Evolutionary conservation across 2,113 vertebrate species (phyloP).

Genomic region (Phainopepla nitens): DNA sequence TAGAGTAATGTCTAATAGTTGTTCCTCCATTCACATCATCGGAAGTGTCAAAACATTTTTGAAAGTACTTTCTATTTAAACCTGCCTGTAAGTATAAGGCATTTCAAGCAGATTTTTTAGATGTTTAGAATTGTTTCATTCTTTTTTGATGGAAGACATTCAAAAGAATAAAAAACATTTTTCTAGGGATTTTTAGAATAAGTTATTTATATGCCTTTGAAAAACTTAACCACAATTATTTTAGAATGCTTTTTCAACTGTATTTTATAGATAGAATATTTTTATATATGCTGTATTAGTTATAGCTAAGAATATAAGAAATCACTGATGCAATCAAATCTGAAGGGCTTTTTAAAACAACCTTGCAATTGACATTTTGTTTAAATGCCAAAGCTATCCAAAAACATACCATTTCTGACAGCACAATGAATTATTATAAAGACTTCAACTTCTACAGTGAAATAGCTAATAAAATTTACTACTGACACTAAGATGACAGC

Average conservation of each 20-base stretch:
- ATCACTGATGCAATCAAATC: neutral
- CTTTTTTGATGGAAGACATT: neutral
- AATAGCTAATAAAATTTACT: neutral
- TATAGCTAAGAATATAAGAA: neutral
- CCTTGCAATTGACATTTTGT: neutral
- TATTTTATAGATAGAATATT: neutral
- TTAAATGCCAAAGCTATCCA: neutral
- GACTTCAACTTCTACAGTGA: neutral
- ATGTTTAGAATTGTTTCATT: neutral
- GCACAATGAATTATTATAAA: neutral
- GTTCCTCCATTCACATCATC: rapidly evolving
- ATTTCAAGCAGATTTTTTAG: neutral
- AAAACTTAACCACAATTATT: neutral
- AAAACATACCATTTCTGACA: neutral
- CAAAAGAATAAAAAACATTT: neutral
- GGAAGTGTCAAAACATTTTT: neutral
- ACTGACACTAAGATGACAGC: neutral
- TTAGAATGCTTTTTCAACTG: neutral
- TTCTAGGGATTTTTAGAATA: neutral
- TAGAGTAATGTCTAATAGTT: neutral
- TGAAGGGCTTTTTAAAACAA: neutral
- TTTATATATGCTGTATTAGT: neutral
- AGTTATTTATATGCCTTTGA: neutral
- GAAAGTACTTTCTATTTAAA: neutral
- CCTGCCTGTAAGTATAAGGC: neutral